Conservation (phyloP, 2,113 vertebrate species). For the Prietella phreatophila region DNA sequence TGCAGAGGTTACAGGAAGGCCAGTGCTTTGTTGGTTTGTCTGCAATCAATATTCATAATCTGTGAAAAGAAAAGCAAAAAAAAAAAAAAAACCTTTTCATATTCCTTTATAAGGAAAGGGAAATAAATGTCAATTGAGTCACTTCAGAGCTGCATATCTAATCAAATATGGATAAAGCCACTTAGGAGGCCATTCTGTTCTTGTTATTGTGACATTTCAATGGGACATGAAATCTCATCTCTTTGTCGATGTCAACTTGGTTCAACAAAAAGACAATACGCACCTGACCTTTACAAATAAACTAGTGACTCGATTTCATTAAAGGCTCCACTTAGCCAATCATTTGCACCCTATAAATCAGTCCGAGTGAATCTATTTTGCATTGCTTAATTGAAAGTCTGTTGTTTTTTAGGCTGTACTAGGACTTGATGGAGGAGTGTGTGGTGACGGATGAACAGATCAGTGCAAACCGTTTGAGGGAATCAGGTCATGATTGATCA, state of each 20-base stretch:
- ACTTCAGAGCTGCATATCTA: slow-evolving; percentile 28
- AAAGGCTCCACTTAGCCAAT: slow-evolving; percentile 84
- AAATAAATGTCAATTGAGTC: slow-evolving; percentile 12
- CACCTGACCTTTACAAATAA: slow-evolving; percentile 81
- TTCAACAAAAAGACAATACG: slow-evolving; percentile 79
- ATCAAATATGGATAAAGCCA: slow-evolving; percentile 44
- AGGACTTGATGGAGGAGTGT: slow-evolving; percentile 79
- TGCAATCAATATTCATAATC: slow-evolving; percentile 17
- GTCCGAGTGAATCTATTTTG: slow-evolving; percentile 86
- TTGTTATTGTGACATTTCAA: slow-evolving; percentile 60
- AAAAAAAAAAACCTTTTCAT: background rate
- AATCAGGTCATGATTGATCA: slow-evolving; percentile 94
- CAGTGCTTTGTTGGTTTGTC: slow-evolving; percentile 14
- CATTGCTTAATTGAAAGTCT: slow-evolving; percentile 96
- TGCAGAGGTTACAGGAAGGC: slow-evolving; percentile 3
- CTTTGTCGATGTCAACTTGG: slow-evolving; percentile 61
- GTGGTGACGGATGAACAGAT: slow-evolving; percentile 91
- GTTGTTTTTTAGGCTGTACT: slow-evolving; percentile 63
- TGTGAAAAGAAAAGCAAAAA: background rate
- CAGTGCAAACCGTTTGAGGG: slow-evolving; percentile 91
- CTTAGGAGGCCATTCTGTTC: slow-evolving; percentile 55
- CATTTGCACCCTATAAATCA: slow-evolving; percentile 97
- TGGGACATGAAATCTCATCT: slow-evolving; percentile 56
- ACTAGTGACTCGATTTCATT: slow-evolving; percentile 86
- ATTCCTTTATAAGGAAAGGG: background rate